phyloP scores from a whole-genome alignment of 2,113 vertebrate genomes.

The Entomyzon cyanotis region DNA sequence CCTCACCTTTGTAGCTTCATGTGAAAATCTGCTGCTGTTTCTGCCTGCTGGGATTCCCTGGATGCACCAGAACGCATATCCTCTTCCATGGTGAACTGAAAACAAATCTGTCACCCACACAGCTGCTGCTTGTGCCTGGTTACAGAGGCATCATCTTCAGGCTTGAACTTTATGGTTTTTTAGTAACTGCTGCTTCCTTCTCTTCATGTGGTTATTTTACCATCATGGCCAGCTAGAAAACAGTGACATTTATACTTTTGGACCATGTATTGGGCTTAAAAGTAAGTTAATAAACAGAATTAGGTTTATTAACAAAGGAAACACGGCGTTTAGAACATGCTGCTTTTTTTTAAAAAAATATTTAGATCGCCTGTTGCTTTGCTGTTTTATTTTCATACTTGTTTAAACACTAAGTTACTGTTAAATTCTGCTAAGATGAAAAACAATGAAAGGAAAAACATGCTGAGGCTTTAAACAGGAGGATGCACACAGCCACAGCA shows the following conservation, averaged over 20 bases:
- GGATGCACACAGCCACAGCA: too few species aligned
- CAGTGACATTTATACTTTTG: neutral
- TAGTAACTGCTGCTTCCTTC: neutral
- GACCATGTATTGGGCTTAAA: neutral
- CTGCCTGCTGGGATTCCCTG: neutral
- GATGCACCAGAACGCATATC: neutral
- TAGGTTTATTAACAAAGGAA: neutral
- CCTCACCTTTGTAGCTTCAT: neutral
- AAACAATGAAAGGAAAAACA: neutral
- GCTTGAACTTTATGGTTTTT: neutral
- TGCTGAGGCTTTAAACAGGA: neutral
- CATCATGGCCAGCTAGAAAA: neutral
- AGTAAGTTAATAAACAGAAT: neutral
- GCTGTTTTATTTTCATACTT: accelerated
- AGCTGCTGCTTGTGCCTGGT: neutral
- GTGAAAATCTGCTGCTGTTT: neutral
- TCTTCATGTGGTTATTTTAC: neutral
- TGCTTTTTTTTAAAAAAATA: neutral
- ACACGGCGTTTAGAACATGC: neutral
- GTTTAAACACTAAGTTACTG: neutral
- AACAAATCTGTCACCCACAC: neutral
- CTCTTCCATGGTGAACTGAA: neutral
- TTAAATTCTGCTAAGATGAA: neutral
- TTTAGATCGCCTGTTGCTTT: neutral
- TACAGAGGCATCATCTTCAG: neutral